Evolutionary conservation across 2,797 vertebrate genomes (phyloP).

Genomic region (Nyctalus aviator): DNA sequence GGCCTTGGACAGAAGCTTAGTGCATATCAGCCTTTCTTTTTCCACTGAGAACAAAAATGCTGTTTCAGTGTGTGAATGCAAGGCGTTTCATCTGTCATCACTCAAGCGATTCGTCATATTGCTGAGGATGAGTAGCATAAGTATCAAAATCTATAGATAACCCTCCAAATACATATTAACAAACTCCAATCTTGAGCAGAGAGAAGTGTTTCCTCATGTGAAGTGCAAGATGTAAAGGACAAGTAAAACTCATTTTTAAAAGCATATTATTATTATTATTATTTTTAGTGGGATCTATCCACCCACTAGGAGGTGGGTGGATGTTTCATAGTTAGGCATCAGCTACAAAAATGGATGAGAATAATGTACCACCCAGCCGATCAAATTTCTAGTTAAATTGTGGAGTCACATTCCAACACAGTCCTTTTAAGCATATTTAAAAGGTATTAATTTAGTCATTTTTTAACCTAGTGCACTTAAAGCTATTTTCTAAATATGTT

Average conservation of each 20-base stretch:
- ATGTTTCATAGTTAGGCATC: neutral
- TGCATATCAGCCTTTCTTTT: neutral
- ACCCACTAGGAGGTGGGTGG: neutral
- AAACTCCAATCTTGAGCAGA: neutral
- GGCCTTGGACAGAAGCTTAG: neutral
- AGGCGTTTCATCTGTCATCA: neutral
- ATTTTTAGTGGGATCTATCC: neutral
- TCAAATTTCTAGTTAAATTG: neutral
- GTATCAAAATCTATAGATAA: neutral
- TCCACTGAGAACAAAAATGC: neutral
- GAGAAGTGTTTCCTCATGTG: neutral
- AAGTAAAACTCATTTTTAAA: neutral
- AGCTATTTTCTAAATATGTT: conserved; percentile 38
- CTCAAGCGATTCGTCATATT: neutral
- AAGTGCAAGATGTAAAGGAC: neutral
- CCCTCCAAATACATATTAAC: neutral
- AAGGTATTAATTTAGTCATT: conserved; percentile 38
- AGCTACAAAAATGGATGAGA: neutral
- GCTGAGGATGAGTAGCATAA: neutral
- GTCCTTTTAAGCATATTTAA: conserved; percentile 14
- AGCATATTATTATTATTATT: neutral
- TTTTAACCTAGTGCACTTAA: neutral
- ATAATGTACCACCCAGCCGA: neutral
- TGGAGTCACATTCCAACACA: neutral
- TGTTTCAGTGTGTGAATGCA: neutral